phyloP scores from a whole-genome alignment of 2,113 vertebrate species.

The Setophaga petechia region DNA sequence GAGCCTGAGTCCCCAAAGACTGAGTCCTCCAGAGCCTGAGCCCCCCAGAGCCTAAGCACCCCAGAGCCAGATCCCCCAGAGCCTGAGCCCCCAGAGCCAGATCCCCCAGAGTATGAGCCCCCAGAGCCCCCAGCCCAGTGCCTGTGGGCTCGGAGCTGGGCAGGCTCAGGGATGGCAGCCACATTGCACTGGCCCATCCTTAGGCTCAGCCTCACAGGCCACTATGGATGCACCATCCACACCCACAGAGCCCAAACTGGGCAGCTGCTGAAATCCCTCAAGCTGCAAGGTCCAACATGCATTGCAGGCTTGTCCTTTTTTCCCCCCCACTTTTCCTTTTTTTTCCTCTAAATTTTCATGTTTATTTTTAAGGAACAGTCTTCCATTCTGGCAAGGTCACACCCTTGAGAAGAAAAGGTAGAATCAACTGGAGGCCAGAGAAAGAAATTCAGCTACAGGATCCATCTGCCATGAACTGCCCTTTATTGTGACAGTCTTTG shows the following conservation, averaged over 20 bases:
- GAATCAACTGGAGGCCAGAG: not conserved
- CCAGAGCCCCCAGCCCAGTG: not conserved
- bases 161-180: not conserved
- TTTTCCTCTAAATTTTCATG: not conserved
- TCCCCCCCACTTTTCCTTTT: accelerated
- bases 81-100: not conserved
- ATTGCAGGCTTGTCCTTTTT: not conserved
- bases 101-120: no score
- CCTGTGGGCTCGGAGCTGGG: accelerated
- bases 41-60: not conserved
- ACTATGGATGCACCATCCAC: accelerated
- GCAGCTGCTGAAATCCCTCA: accelerated
- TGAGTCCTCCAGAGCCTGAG: not conserved
- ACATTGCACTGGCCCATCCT: accelerated
- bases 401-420: not conserved
- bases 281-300: not conserved
- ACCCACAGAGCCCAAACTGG: accelerated
- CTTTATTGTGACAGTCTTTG: conserved; percentile 8
- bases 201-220: accelerated
- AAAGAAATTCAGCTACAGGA: conserved; percentile 1
- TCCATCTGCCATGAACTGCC: not conserved
- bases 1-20: not conserved
- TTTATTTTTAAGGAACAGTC: not conserved
- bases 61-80: not conserved
- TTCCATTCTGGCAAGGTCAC: not conserved